A percentile compares a stretch with the other conserved stretches of the same genome.
Conservation (phyloP, 2,888 invertebrate species). For the Arge pagana region DNA sequence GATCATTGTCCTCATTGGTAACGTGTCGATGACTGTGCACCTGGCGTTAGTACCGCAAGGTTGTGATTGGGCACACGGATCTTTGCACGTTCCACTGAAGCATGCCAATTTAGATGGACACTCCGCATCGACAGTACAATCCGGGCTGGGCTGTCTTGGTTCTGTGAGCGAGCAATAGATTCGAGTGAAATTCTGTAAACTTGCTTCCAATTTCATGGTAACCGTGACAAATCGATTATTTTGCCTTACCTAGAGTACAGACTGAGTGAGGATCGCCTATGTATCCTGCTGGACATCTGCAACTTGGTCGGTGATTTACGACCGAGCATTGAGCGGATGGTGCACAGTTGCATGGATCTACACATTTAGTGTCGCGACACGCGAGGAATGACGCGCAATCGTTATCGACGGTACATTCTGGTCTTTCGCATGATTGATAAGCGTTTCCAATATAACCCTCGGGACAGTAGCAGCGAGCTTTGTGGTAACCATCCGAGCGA, state of each 20-base stretch:
- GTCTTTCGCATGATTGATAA: constrained; percentile 74
- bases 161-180: constrained; percentile 45
- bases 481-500: constrained; percentile 75
- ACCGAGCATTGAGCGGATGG: constrained; percentile 76
- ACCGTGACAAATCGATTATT: neutral
- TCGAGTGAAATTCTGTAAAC: neutral
- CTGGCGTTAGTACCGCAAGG: constrained; percentile 82
- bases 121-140: constrained; percentile 80
- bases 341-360: constrained; percentile 86
- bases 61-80: constrained; percentile 77
- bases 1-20: constrained; percentile 85
- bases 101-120: constrained; percentile 87
- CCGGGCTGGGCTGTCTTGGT: constrained; percentile 62
- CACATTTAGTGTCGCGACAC: constrained; percentile 78
- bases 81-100: constrained; percentile 76
- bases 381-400: constrained; percentile 82
- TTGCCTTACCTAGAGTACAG: constrained; percentile 68
- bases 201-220: neutral
- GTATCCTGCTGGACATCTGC: constrained; percentile 83
- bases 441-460: constrained; percentile 80
- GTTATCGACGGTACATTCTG: constrained; percentile 75
- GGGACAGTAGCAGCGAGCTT: constrained; percentile 78
- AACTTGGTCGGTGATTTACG: constrained; percentile 74
- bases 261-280: constrained; percentile 75
- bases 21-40: constrained; percentile 83